Evolutionary conservation across 2,113 vertebrate genomes (phyloP), one percentile per base, ranked within the genome.

Genomic region (Oryzias celebensis): DNA sequence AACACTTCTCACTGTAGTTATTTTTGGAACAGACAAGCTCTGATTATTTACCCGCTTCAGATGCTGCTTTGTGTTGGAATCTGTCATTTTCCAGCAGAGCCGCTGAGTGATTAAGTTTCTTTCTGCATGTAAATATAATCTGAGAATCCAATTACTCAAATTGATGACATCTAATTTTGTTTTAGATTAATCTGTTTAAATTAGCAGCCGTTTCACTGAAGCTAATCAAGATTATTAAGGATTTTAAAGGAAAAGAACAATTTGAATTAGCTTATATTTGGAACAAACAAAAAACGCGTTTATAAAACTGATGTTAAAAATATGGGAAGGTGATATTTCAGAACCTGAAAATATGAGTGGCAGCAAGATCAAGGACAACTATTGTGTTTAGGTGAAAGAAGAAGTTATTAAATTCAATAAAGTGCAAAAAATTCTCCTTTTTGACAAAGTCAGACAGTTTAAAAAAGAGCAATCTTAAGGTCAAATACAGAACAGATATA

Each of bases 81-180:
- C 23, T 36, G 31, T 75, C 62, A n/a, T 61, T 78, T 70, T 65
- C 43, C 36, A 16, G 61, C 58, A 52, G 45, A 70, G 48, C 53
- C 14, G 58, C 59, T 20, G 44, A 22, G 62, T 50, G 60, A 76
- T 78, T 75, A 68, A 79, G 72, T 74, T 62, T 2, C 73, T 84
- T 78, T 84, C 23, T 65, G 69, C 77, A 80, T 63, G 73, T 12
- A 62, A 77, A 65, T 65, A 46, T 77, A 61, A 74, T 83, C 75
- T 65, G 23, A 58, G 75, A 60, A 54, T 73, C 54, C 63, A 63
- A 72, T 84, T 82, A 44, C 58, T 4, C 7, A 14, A 50, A 49
- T 50, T 66, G 46, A 18, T 70, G 31, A 58, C 65, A 51, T 53
- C 55, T 26, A 17, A 45, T 72, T 18, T 73, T 65, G 75, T 63